Conservation (phyloP, 2,888 invertebrate species). For the Nysson spinosus region DNA sequence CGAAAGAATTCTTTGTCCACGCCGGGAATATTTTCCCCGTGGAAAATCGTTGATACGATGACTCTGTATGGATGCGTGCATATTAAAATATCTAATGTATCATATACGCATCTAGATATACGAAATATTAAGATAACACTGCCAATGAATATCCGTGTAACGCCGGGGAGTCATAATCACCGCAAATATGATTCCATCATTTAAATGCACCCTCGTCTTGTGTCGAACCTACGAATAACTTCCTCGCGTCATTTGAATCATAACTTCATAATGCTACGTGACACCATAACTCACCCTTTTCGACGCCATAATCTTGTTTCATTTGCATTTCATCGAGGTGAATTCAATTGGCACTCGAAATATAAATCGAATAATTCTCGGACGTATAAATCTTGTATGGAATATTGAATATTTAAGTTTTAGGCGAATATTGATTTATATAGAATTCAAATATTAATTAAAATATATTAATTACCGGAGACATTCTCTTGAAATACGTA, state of each 20-base stretch:
- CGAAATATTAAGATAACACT: slow-evolving; percentile 50
- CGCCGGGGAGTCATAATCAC: slow-evolving; percentile 49
- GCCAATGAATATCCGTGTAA: slow-evolving; percentile 52
- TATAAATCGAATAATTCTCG: too few relatives aligned
- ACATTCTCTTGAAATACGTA: too few relatives aligned
- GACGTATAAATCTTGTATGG: too few relatives aligned
- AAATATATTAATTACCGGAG: too few relatives aligned
- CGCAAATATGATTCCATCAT: slow-evolving; percentile 48
- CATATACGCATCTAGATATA: slow-evolving; percentile 55
- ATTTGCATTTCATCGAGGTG: too few relatives aligned
- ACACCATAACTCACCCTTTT: not conserved
- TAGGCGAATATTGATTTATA: too few relatives aligned
- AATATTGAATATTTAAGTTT: too few relatives aligned
- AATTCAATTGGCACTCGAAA: too few relatives aligned
- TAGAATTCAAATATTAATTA: too few relatives aligned
- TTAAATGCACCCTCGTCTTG: slow-evolving; percentile 42
- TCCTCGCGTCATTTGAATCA: not conserved
- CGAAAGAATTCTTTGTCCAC: too few relatives aligned
- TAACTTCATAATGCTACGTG: not conserved
- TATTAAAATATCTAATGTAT: slow-evolving; percentile 48
- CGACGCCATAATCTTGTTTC: not conserved
- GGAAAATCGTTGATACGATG: too few relatives aligned
- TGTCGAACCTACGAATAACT: slow-evolving; percentile 11
- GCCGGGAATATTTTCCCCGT: too few relatives aligned
- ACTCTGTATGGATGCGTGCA: slow-evolving; percentile 33